Conservation (phyloP, 2,797 vertebrate genomes). For the Acridotheres tristis region DNA sequence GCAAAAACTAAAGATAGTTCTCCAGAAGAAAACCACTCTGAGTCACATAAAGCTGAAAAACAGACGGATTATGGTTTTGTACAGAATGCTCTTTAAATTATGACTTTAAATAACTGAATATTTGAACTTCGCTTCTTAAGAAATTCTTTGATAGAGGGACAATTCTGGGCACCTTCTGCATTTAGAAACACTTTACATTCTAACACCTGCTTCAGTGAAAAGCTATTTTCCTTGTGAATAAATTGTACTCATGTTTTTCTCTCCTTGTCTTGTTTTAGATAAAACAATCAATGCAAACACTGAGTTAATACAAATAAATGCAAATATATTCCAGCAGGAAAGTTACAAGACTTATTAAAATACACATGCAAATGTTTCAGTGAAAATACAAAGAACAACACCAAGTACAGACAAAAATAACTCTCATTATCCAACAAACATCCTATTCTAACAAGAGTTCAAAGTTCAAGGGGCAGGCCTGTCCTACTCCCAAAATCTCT, state of each 20-base stretch:
- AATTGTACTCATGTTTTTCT: slow-evolving; percentile 40
- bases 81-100: background rate
- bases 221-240: slow-evolving; percentile 44
- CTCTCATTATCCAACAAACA: slow-evolving; percentile 36
- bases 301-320: slow-evolving; percentile 64
- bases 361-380: slow-evolving; percentile 45
- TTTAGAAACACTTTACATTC: slow-evolving; percentile 21
- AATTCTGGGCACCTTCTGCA: slow-evolving; percentile 9
- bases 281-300: slow-evolving; percentile 45
- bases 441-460: background rate
- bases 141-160: background rate
- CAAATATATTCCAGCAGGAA: slow-evolving; percentile 54
- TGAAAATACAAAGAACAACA: slow-evolving; percentile 36
- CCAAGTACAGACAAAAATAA: slow-evolving; percentile 38
- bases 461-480: background rate
- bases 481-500: background rate
- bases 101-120: slow-evolving; percentile 8
- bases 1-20: slow-evolving; percentile 6
- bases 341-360: slow-evolving; percentile 54
- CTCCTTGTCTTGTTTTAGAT: slow-evolving; percentile 45
- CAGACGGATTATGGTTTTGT: background rate
- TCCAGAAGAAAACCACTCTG: background rate
- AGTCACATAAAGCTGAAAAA: background rate
- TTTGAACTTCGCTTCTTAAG: background rate
- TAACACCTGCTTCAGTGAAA: slow-evolving; percentile 6